Percentiles rank a stretch among this genome's conserved stretches.
Evolutionary conservation across 2,797 vertebrate species (phyloP).

Genomic region (Balearica regulorum): DNA sequence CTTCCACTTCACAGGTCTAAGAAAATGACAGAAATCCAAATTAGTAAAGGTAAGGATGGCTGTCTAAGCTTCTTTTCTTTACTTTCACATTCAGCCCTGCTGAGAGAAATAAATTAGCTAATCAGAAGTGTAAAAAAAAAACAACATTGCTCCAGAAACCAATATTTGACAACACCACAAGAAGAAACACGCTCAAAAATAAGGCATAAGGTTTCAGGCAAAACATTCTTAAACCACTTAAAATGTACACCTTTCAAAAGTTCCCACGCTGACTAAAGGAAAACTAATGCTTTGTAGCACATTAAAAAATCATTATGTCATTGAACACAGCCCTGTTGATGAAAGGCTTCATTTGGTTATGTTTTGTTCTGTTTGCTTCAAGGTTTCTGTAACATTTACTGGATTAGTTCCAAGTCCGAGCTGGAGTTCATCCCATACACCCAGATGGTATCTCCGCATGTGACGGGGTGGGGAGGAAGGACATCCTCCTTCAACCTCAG

Average conservation of each 20-base stretch:
- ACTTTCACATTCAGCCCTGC: background rate
- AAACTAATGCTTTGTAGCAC: background rate
- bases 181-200: background rate
- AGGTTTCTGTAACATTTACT: background rate
- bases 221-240: background rate
- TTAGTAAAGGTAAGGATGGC: background rate
- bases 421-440: background rate
- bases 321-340: background rate
- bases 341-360: background rate
- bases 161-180: background rate
- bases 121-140: background rate
- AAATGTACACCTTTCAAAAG: background rate
- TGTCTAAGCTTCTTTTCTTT: background rate
- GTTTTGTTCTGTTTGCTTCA: background rate
- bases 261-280: background rate
- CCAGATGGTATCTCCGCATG: constrained; percentile 21
- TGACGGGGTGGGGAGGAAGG: background rate
- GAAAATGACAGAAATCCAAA: background rate
- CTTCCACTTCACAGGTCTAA: background rate
- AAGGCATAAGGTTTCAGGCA: background rate
- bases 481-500: background rate
- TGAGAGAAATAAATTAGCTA: constrained; percentile 4
- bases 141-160: background rate
- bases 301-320: background rate
- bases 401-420: background rate